These are phyloP conservation scores for Platycnemis pennipes DNA, from an alignment of 2,888 invertebrate species.

Conservation along the genomic window DNA sequence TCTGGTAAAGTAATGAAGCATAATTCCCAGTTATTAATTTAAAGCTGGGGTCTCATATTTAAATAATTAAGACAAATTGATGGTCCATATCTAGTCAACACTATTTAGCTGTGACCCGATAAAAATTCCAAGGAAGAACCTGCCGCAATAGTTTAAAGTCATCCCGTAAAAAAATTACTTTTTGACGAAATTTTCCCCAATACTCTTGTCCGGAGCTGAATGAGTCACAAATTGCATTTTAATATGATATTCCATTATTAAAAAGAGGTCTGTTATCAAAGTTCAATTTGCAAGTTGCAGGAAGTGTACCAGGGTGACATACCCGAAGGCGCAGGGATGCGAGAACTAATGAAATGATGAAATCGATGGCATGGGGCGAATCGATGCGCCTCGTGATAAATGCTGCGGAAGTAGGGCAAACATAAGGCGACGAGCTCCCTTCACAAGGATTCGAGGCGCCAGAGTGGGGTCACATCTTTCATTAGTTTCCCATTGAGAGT, in stretches of 20 bases:
- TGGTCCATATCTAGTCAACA: not conserved
- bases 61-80: not conserved
- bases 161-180: not conserved
- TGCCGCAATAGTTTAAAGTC: not conserved
- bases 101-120: not conserved
- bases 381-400: not conserved
- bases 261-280: not conserved
- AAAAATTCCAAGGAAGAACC: not conserved
- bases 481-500: not conserved
- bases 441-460: not conserved
- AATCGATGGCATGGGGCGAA: not conserved
- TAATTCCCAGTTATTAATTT: too few species aligned
- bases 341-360: not conserved
- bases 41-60: too few species aligned
- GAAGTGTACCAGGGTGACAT: not conserved
- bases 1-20: too few species aligned
- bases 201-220: not conserved
- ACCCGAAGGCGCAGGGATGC: not conserved
- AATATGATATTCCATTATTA: not conserved
- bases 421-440: not conserved
- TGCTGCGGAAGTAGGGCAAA: not conserved
- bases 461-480: not conserved
- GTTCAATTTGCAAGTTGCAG: not conserved
- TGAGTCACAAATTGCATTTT: conserved; percentile 3
- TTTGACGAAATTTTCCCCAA: not conserved